phyloP scores from a whole-genome alignment of 2,888 invertebrate species.

The Chaitophorus viminalis region DNA sequence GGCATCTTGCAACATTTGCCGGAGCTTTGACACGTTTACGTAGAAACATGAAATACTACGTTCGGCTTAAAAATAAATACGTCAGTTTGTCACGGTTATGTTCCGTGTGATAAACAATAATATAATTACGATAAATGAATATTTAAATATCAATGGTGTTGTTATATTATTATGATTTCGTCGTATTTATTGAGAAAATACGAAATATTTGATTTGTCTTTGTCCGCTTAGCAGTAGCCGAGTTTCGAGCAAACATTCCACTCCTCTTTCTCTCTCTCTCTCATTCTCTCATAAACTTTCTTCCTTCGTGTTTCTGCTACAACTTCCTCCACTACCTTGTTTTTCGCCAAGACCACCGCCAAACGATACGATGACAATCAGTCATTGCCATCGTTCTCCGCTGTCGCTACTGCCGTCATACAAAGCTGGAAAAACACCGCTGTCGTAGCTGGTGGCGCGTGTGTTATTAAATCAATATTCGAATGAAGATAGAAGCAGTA shows the following conservation, averaged over 20 bases:
- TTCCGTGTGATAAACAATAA: neutral
- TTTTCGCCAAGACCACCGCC: neutral
- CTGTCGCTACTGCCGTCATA: neutral
- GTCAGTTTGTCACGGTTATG: neutral
- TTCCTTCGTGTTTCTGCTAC: neutral
- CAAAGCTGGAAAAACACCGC: conserved; percentile 21
- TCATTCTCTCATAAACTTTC: too few species aligned
- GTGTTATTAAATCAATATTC: conserved; percentile 49
- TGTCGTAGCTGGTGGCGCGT: neutral
- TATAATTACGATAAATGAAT: neutral
- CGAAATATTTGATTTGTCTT: neutral
- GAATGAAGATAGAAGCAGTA: neutral
- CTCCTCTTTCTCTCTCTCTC: neutral
- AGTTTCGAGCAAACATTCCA: neutral
- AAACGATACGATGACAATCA: conserved; percentile 18
- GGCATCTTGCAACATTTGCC: neutral
- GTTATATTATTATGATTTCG: neutral
- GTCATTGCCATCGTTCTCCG: conserved; percentile 29
- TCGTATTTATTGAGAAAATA: neutral
- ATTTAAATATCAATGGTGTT: neutral
- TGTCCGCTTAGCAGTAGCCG: neutral
- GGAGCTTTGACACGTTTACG: neutral
- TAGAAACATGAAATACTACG: neutral
- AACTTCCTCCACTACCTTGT: too few species aligned
- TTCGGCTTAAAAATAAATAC: neutral